phyloP scores from a whole-genome alignment of 2,888 invertebrate species.

The Cheilosia vernalis region DNA sequence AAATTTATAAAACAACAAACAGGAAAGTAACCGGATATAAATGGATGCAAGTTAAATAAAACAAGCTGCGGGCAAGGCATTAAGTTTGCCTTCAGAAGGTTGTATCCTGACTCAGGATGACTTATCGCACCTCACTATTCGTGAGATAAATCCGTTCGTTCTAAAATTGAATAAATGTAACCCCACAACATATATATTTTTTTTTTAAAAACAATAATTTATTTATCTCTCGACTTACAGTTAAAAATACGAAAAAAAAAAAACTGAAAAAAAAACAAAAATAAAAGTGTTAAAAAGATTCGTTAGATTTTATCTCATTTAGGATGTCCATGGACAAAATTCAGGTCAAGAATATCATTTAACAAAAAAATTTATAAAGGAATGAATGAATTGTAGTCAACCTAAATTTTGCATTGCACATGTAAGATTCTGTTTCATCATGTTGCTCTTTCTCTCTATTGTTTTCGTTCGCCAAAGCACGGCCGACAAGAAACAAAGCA shows the following conservation, averaged over 20 bases:
- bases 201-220: constrained; percentile 68
- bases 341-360: constrained; percentile 75
- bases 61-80: no score
- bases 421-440: constrained; percentile 20
- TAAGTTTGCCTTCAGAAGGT: no score
- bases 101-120: no score
- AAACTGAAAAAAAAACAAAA: constrained; percentile 34
- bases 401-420: constrained; percentile 75
- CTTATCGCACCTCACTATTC: no score
- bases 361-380: constrained; percentile 31
- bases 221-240: constrained; percentile 69
- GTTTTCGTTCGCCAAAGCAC: constrained; percentile 50
- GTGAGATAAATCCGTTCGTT: no score
- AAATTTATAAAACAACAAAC: no score
- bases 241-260: constrained; percentile 50
- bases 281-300: constrained; percentile 24
- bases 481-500: constrained; percentile 55
- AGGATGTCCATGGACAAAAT: constrained; percentile 66
- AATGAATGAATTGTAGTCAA: constrained; percentile 73
- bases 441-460: constrained; percentile 32
- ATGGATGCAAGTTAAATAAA: no score
- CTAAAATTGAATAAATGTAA: background rate
- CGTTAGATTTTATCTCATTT: constrained; percentile 34
- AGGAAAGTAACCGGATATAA: no score
- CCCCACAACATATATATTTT: background rate